Evolutionary conservation across 1,140 invertebrate genomes (phyloP), one percentile per base, ranked within the genome.

Genomic region (Sminthurides bifidus): DNA sequence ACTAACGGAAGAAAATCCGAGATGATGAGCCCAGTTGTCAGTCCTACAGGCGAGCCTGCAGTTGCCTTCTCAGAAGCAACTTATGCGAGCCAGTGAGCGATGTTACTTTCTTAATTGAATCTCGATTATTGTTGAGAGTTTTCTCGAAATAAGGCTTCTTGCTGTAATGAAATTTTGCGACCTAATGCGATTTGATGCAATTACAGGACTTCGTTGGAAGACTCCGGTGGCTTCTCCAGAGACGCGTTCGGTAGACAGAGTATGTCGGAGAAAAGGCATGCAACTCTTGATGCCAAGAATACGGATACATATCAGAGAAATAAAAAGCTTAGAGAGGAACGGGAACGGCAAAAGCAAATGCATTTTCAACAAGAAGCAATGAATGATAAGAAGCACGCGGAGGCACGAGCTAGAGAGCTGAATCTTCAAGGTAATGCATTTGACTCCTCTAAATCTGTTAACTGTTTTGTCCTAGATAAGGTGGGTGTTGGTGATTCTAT

Each of bases 221-320:
- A 84, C 0, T 72, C 76, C 30, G 79, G 79, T 65, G 79, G 80
- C 45, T 88, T 88, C 68, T 80, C 82, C 23, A 75, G 93, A 33
- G 92, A 96, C 72, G 92, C 90, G 8, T 81, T 96, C 60, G 92
- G 92, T 0, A 74, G 92, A 24, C 89, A 94, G 71, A 94, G 90
- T 70, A 96, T 98, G 84, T 95, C 91, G 1, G 93, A 97, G 72
- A 96, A 96, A 70, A 75, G 92, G 43, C 90, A 94, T 70, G 91
- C 91, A 0, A 87, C 90, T 12, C 72, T 93, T 31, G 92, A 96
- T 74, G 91, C 92, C n/a, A 86, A 89, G 70, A 83, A 79, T 66
- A 94, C 90, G 1, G 91, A 92, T 67, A 94, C 91, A 3, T 96
- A 95, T 70, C 88, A 94, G 71, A 79, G 88, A 60, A 92, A 89